Evolutionary conservation across 2,888 invertebrate species (phyloP).

Genomic region (Leptura quadrifasciata): DNA sequence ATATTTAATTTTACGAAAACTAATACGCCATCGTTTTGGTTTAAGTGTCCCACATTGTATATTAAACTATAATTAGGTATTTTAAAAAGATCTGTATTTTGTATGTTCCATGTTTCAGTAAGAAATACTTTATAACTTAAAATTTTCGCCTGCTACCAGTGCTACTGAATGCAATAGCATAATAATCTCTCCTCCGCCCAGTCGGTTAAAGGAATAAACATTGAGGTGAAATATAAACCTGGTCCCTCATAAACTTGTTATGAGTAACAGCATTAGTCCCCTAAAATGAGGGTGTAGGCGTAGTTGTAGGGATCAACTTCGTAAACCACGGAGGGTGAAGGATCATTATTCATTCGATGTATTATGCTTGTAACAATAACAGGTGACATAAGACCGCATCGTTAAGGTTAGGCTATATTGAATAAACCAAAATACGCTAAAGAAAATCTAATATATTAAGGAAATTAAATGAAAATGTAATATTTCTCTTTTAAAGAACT

Average conservation of each 20-base stretch:
- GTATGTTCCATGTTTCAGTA: too few relatives aligned
- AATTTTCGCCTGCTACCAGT: neutral
- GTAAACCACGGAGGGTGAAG: constrained; percentile 17
- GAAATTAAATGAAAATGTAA: neutral
- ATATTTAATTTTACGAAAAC: too few relatives aligned
- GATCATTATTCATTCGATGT: constrained; percentile 21
- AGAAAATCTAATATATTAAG: neutral
- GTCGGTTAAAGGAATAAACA: neutral
- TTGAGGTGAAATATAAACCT: neutral
- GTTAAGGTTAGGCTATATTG: neutral
- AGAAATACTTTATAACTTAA: too few relatives aligned
- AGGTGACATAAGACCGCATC: constrained; percentile 15
- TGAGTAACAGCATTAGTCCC: constrained; percentile 26
- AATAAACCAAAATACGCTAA: neutral
- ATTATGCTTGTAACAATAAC: neutral
- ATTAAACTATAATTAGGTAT: too few relatives aligned
- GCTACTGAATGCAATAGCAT: too few relatives aligned
- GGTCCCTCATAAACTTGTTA: constrained; percentile 29
- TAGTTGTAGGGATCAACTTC: constrained; percentile 1
- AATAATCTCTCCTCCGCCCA: neutral
- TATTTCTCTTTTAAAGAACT: neutral
- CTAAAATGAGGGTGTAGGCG: neutral
- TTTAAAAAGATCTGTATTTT: too few relatives aligned
- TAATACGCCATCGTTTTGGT: too few relatives aligned
- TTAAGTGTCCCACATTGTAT: too few relatives aligned